These are phyloP conservation scores for Papilio dardanus DNA, from an alignment of 1,140 invertebrate species.

Conservation along the genomic window DNA sequence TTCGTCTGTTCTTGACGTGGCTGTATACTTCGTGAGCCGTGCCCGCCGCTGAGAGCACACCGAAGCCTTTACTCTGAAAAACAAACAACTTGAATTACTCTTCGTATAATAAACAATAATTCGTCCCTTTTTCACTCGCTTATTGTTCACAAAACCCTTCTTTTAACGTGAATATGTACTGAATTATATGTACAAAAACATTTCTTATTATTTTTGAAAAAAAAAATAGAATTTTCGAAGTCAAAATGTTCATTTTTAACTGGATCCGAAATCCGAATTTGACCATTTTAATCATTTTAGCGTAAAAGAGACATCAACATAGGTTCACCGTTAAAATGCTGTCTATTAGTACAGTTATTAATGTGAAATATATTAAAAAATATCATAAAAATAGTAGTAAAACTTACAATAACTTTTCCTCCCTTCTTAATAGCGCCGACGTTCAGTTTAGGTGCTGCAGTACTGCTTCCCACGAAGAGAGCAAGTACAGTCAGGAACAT, in stretches of 20 bases:
- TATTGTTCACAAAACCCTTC: not conserved
- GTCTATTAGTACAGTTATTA: not conserved
- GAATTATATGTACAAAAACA: not conserved
- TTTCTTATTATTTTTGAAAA: not conserved
- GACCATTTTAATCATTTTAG: too few relatives aligned
- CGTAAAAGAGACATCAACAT: too few relatives aligned
- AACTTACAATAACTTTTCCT: constrained; percentile 53
- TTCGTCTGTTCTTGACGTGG: constrained; percentile 44
- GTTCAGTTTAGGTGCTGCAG: constrained; percentile 48
- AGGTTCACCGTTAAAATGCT: too few relatives aligned
- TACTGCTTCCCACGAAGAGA: constrained; percentile 42
- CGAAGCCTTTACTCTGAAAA: constrained; percentile 49
- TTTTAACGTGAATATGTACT: not conserved
- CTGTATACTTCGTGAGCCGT: constrained; percentile 50
- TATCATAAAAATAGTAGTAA: not conserved
- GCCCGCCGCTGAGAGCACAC: constrained; percentile 44
- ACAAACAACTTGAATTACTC: not conserved
- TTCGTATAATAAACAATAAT: not conserved
- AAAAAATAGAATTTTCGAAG: not conserved
- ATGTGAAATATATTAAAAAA: not conserved
- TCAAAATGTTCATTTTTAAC: too few relatives aligned
- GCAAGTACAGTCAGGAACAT: constrained; percentile 49
- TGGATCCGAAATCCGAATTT: too few relatives aligned
- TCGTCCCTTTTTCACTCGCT: not conserved
- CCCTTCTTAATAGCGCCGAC: constrained; percentile 51